Conservation (phyloP, 92 coral and sea anemone genomes). For the Hydrozoanthus gracilis region DNA sequence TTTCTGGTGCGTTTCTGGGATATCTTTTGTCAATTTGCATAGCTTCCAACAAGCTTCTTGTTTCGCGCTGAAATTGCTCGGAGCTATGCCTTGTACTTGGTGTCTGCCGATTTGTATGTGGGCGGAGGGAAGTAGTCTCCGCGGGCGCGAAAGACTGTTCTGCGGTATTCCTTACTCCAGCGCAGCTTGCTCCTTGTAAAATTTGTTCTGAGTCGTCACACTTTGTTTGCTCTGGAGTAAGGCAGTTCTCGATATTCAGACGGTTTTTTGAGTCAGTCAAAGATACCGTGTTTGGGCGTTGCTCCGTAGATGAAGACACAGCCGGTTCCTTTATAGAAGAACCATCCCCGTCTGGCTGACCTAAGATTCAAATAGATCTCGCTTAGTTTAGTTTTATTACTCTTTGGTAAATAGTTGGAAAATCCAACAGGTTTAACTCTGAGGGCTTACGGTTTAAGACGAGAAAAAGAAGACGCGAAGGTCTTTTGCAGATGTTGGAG, state of each 20-base stretch:
- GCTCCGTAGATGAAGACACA: not conserved
- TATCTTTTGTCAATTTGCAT: slow-evolving; percentile 21
- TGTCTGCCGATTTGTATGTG: not conserved
- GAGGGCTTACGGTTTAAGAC: too few species aligned
- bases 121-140: not conserved
- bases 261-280: not conserved
- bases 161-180: not conserved
- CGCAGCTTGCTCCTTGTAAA: not conserved
- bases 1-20: not conserved
- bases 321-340: not conserved
- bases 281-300: not conserved
- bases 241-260: not conserved
- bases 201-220: not conserved
- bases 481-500: too few species aligned
- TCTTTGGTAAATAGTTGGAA: too few species aligned
- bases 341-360: not conserved
- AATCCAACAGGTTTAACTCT: too few species aligned
- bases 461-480: too few species aligned
- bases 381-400: too few species aligned
- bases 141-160: not conserved
- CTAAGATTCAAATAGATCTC: not conserved
- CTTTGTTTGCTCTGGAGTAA: not conserved
- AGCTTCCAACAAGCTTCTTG: slow-evolving; percentile 41
- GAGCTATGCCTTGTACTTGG: slow-evolving; percentile 20
- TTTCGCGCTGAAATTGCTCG: slow-evolving; percentile 36